Evolutionary conservation across 30 jellyfish, hydroid and myxozoan species (phyloP).

Genomic region (Aurelia coerulea): DNA sequence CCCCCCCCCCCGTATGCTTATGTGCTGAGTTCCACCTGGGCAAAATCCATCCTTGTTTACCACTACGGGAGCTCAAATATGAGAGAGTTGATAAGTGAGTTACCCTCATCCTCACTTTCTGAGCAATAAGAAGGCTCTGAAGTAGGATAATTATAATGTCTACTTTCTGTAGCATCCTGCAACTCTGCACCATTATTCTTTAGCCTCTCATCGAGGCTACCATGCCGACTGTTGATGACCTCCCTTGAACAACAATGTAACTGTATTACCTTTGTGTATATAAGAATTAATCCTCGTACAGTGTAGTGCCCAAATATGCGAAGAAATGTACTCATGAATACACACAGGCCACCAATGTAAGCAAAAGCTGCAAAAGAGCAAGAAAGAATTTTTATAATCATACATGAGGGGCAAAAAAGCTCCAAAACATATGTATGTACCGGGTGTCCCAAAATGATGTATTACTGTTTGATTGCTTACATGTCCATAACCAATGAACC

Average conservation of each 20-base stretch:
- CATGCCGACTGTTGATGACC: neutral
- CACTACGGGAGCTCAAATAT: constrained; percentile 35
- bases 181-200: neutral
- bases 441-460: too few species aligned
- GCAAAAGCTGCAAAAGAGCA: constrained; percentile 70
- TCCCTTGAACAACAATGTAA: constrained; percentile 58
- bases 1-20: too few species aligned
- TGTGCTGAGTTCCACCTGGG: too few species aligned
- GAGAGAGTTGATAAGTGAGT: constrained; percentile 58
- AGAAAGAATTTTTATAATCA: too few species aligned
- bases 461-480: too few species aligned
- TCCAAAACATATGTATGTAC: too few species aligned
- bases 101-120: constrained; percentile 66
- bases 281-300: constrained; percentile 62
- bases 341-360: constrained; percentile 96
- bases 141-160: constrained; percentile 13
- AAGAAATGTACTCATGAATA: constrained; percentile 86
- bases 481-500: too few species aligned
- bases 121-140: constrained; percentile 42
- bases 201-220: neutral
- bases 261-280: constrained; percentile 10
- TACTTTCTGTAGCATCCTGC: neutral
- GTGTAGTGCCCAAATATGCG: constrained; percentile 82
- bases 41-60: too few species aligned
- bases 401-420: too few species aligned